Evolutionary conservation across 2,113 vertebrate genomes (phyloP), one percentile per base, ranked within the genome.

Genomic region (Etheostoma cragini): DNA sequence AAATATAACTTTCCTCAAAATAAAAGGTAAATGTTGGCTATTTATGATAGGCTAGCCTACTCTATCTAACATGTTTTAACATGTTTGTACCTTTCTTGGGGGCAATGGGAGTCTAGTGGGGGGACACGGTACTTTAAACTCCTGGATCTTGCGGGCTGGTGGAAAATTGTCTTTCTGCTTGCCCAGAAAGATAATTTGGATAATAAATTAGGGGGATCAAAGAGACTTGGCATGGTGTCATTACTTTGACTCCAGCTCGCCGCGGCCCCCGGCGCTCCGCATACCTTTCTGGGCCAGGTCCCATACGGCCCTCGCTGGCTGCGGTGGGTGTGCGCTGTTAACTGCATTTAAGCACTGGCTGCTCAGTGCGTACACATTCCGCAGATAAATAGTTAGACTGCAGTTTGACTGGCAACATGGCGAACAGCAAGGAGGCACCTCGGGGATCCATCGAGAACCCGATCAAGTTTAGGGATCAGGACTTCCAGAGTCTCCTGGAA

Each of bases 361-460:
- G 46, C 76, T 82, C 81, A 1, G 38, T 11, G 38, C 38, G 10
- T 16, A 4, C 6, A 45, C 35, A 35, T 42, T 42, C 50, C 33
- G 30, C 16, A 47, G 47, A 7, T 46, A 1, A 49, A 50, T 19
- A 11, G 13, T 22, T 62, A 61, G 15, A 26, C 52, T 45, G 38
- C 8, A 1, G 35, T 26, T 50, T 19, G 52, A 26, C 47, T 42
- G 57, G 24, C 67, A 82, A 42, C 52, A 94, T 94, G 93, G 61
- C 69, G 21, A 63, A 62, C 0, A 63, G 75, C 8, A 54, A 74
- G 17, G 19, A 52, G 8, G 24, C 87, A 10, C 74, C 88, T 8
- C 76, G 80, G 26, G 94, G 94, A 14, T 93, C 93, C 73, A 80
- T 87, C 53, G 87, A 82, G 56, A 95, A 95, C 63, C 94, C 94